Evolutionary conservation across 2,113 vertebrate species (phyloP).

Genomic region (Gallinago media): DNA sequence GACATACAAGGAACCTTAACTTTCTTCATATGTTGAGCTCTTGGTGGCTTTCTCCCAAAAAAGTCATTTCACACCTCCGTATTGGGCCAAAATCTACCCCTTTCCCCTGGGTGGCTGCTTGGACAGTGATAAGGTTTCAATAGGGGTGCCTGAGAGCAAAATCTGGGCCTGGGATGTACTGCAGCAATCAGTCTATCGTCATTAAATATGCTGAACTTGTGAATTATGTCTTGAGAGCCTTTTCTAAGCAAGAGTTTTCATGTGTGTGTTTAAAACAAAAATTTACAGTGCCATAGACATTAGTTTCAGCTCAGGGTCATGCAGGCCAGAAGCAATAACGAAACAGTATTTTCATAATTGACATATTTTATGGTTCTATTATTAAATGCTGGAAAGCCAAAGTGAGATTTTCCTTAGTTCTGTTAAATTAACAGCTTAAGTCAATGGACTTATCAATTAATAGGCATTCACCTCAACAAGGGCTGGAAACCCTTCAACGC

Average conservation of each 20-base stretch:
- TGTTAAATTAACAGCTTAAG: neutral
- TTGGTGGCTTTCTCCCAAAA: neutral
- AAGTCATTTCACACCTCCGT: neutral
- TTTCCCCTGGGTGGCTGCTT: neutral
- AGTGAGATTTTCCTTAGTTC: neutral
- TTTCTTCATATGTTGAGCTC: rapidly evolving
- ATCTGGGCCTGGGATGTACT: neutral
- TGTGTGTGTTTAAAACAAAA: neutral
- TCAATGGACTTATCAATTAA: neutral
- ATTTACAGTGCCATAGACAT: neutral
- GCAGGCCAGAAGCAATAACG: neutral
- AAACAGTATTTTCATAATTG: neutral
- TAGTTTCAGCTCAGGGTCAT: neutral
- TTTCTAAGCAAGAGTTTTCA: neutral
- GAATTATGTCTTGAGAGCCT: neutral
- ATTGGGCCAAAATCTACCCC: neutral
- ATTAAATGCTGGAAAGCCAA: neutral
- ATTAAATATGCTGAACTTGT: neutral
- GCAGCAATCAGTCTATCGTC: neutral
- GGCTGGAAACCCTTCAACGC: neutral
- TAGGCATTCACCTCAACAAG: neutral
- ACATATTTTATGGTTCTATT: neutral
- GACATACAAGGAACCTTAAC: neutral
- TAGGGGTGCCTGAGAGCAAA: neutral
- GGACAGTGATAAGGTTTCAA: neutral